phyloP scores from a whole-genome alignment of 2,797 vertebrate species.

The Semaprochilodus insignis region DNA sequence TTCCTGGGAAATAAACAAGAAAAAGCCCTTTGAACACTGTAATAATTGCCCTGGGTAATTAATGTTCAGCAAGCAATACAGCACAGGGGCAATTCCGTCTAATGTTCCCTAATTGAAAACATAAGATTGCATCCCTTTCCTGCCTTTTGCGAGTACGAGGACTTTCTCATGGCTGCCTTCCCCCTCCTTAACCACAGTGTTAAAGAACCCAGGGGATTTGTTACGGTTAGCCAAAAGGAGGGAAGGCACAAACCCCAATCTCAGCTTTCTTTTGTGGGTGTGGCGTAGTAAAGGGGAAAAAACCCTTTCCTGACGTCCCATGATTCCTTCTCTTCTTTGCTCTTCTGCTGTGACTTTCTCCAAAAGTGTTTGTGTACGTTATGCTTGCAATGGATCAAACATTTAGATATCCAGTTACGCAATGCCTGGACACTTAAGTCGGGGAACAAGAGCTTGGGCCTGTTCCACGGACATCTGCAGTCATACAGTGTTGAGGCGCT shows the following conservation, averaged over 20 bases:
- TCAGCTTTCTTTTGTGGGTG: slow-evolving; percentile 41
- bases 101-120: slow-evolving; percentile 74
- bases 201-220: slow-evolving; percentile 52
- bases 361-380: slow-evolving; percentile 37
- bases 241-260: slow-evolving; percentile 41
- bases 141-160: slow-evolving; percentile 47
- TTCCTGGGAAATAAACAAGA: slow-evolving; percentile 62
- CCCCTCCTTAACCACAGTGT: slow-evolving; percentile 38
- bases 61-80: slow-evolving; percentile 66
- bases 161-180: slow-evolving; percentile 53
- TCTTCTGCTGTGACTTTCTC: slow-evolving; percentile 36
- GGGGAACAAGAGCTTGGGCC: slow-evolving; percentile 67
- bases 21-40: slow-evolving; percentile 68
- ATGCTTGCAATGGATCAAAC: slow-evolving; percentile 57
- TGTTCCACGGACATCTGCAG: slow-evolving; percentile 70
- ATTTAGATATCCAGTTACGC: slow-evolving; percentile 68
- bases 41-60: slow-evolving; percentile 74
- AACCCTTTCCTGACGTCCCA: slow-evolving; percentile 23
- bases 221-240: slow-evolving; percentile 50
- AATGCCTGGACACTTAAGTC: slow-evolving; percentile 60
- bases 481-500: slow-evolving; percentile 23
- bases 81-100: slow-evolving; percentile 60
- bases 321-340: slow-evolving; percentile 43
- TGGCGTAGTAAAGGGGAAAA: slow-evolving; percentile 13
- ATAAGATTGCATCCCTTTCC: slow-evolving; percentile 65